Conservation (phyloP, 2,797 vertebrate genomes). For the Sylvia borin region DNA sequence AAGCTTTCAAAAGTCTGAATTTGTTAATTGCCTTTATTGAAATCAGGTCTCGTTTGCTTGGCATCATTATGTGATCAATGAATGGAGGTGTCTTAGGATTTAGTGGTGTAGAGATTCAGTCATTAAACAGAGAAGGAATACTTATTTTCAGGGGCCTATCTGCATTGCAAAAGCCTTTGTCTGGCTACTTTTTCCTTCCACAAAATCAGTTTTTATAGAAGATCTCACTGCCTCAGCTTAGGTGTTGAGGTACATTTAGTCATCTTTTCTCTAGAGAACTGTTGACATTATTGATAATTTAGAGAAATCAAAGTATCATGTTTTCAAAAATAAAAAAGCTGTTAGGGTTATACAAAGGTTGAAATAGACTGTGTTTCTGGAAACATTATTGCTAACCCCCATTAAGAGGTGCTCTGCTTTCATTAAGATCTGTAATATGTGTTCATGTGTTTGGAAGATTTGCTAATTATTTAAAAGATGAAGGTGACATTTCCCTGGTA, state of each 20-base stretch:
- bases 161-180: neutral
- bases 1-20: neutral
- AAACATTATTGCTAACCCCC: neutral
- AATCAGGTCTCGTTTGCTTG: neutral
- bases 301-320: neutral
- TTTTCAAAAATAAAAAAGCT: neutral
- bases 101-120: neutral
- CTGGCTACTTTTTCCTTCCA: neutral
- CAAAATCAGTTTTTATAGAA: neutral
- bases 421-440: neutral
- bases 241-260: neutral
- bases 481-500: conserved; percentile 17
- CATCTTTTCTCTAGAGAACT: neutral
- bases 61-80: neutral
- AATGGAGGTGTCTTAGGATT: neutral
- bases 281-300: neutral
- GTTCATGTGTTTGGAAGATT: neutral
- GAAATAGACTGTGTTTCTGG: neutral
- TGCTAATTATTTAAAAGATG: conserved; percentile 7
- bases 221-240: neutral
- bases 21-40: neutral
- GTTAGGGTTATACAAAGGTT: neutral
- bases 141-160: neutral
- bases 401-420: neutral
- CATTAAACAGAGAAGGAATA: neutral